Evolutionary conservation across 1,140 invertebrate species (phyloP), one percentile per base, ranked within the genome.

Genomic region (Sycobia sp.): DNA sequence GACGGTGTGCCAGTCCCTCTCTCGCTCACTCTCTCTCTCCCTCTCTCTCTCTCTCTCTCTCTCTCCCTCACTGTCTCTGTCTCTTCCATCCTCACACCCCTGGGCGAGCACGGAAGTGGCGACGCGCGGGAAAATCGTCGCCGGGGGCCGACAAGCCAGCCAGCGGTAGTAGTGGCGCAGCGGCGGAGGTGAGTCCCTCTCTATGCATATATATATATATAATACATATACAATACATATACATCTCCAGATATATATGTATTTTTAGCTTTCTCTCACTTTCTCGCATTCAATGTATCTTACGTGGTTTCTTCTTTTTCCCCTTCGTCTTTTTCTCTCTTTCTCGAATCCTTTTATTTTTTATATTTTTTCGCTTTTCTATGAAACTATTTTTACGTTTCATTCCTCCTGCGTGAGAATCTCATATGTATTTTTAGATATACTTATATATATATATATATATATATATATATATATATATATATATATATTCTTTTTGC

Each of bases 161-260:
- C 78, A 79, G 76, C 72, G 79, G 78, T 81, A 78, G 79, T 81
- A 76, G 78, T 74, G 78, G 78, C 76, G 73, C 74, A 80, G 72
- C 76, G 76, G 77, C 76, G 73, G 72, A 79, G 78, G 80, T 81
- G 67, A 77, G 74, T 68, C 47, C 49, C 13, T 22, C 29, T 44
- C 23, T 18, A 23, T 57, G n/a, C n/a, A n/a, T n/a, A n/a, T n/a
- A n/a, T n/a, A n/a, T n/a, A n/a, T n/a, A n/a, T n/a, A n/a, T n/a
- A n/a, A n/a, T n/a, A n/a, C n/a, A n/a, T n/a, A n/a, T n/a, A n/a
- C n/a, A n/a, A n/a, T n/a, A n/a, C n/a, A n/a, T n/a, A n/a, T n/a
- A n/a, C n/a, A n/a, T n/a, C n/a, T n/a, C n/a, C n/a, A n/a, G n/a
- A n/a, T n/a, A n/a, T n/a, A n/a, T n/a, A n/a, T n/a, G n/a, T n/a